Evolutionary conservation across 2,113 vertebrate genomes (phyloP).

Genomic region (Oxygymnocypris stewartii): DNA sequence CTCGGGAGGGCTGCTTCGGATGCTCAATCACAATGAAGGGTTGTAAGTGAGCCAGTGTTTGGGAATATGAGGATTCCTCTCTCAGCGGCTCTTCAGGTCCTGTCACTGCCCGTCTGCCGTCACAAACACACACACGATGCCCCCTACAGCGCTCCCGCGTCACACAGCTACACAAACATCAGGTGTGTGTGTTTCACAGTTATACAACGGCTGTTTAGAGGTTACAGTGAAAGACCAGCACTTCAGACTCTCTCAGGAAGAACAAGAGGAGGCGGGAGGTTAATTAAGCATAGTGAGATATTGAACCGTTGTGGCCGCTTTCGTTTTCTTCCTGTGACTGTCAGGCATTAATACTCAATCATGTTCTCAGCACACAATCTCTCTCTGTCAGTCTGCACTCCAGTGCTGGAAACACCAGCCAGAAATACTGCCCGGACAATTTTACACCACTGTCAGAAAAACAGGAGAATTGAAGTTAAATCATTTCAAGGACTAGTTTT

Average conservation of each 20-base stretch:
- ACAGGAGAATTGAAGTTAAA: background rate
- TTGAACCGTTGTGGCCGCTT: slow-evolving; percentile 39
- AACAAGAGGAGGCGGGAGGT: slow-evolving; percentile 27
- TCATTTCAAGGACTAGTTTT: background rate
- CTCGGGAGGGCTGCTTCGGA: slow-evolving; percentile 25
- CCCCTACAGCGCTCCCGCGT: background rate
- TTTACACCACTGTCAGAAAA: background rate
- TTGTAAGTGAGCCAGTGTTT: slow-evolving; percentile 60
- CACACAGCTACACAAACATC: background rate
- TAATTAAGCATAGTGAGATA: slow-evolving; percentile 52
- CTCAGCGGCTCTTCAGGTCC: slow-evolving; percentile 61
- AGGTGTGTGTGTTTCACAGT: background rate
- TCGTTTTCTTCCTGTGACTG: slow-evolving; percentile 30
- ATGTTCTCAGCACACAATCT: slow-evolving; percentile 15
- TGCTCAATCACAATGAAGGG: slow-evolving; percentile 49
- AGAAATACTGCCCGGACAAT: background rate
- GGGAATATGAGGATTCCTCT: slow-evolving; percentile 57
- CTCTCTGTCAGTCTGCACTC: background rate
- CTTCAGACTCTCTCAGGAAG: background rate
- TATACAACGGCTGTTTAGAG: background rate
- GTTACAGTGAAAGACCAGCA: background rate
- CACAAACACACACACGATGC: slow-evolving; percentile 46
- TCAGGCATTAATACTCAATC: slow-evolving; percentile 41
- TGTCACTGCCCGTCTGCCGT: slow-evolving; percentile 54
- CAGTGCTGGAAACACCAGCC: background rate